Evolutionary conservation across 2,797 vertebrate genomes (phyloP), one percentile per base, ranked within the genome.

Genomic region (Rhinophrynus dorsalis): DNA sequence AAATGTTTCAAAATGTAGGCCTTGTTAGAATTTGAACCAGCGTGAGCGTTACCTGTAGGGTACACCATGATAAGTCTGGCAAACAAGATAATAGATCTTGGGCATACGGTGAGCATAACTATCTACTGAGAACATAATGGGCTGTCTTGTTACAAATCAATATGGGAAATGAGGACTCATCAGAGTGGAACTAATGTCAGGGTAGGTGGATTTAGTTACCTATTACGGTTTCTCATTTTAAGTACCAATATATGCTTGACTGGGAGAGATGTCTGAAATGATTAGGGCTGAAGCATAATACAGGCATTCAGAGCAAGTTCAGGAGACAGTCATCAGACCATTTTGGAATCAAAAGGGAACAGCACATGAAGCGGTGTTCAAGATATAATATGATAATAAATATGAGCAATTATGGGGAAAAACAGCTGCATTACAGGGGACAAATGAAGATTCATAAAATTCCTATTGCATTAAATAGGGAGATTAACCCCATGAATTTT

Each of bases 121-220:
- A 73, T 66, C 62, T 66, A 50, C 62, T 60, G 21, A 59, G 56
- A 37, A 60, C 55, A 66, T 59, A 73, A 73, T 66, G 47, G 62
- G 51, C 50, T 44, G 45, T 51, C 54, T 52, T 59, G 45, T 59
- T 73, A 52, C 33, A 35, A 66, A 59, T 59, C 44, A 66, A 73
- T 66, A 73, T 73, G 70, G 62, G 62, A 67, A 66, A 73, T 54
- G 62, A 67, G 45, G 26, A 60, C 44, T 66, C 47, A 66, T 51
- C 33, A 37, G 62, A 59, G 55, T 26, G 47, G 55, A 73, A 66
- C 62, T 60, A 67, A 73, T 73, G 70, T 65, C 54, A 26, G 27
- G 7, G 26, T 9, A n/a, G 13, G 11, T 23, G 56, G 45, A 67
- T 73, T 32, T 44, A 44, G 70, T 73, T 73, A 59, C 62, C 54